Conservation (phyloP, 2,888 invertebrate species). For the Phalera bucephala region DNA sequence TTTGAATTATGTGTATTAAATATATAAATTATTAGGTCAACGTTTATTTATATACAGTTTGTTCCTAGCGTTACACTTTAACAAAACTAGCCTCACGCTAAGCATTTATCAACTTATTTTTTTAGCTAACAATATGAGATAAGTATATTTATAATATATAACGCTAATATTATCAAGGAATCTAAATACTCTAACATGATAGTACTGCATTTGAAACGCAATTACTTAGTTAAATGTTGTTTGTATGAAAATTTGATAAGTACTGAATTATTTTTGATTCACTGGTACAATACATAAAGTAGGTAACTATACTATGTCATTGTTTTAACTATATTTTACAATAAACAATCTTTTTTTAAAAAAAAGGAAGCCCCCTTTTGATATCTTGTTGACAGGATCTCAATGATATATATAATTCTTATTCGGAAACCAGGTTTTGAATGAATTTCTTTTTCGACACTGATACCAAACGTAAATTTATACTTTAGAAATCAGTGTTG, state of each 20-base stretch:
- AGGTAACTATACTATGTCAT: too few relatives aligned
- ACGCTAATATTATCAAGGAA: constrained; percentile 65
- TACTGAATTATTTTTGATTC: constrained; percentile 1
- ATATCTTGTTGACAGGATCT: too few relatives aligned
- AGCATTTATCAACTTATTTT: constrained; percentile 55
- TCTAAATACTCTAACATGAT: constrained; percentile 61
- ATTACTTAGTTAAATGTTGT: constrained; percentile 22
- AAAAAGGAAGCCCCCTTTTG: too few relatives aligned
- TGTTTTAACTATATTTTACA: constrained; percentile 1
- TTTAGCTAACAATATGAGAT: constrained; percentile 75
- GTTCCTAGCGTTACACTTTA: constrained; percentile 28
- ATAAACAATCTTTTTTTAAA: too few relatives aligned
- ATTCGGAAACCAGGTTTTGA: too few relatives aligned
- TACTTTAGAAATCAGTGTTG: too few relatives aligned
- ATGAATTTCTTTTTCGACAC: too few relatives aligned
- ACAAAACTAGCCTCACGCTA: constrained; percentile 58
- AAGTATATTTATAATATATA: constrained; percentile 60
- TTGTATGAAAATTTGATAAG: constrained; percentile 26
- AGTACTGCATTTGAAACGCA: constrained; percentile 41
- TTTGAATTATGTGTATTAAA: constrained; percentile 17
- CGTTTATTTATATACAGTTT: constrained; percentile 29
- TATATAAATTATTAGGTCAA: constrained; percentile 22
- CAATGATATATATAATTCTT: too few relatives aligned
- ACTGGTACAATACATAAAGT: constrained; percentile 1
- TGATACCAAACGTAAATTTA: too few relatives aligned